Percentiles rank a stretch among this genome's conserved stretches.
Conservation (phyloP, 2,113 vertebrate species). For the Oryzias javanicus region DNA sequence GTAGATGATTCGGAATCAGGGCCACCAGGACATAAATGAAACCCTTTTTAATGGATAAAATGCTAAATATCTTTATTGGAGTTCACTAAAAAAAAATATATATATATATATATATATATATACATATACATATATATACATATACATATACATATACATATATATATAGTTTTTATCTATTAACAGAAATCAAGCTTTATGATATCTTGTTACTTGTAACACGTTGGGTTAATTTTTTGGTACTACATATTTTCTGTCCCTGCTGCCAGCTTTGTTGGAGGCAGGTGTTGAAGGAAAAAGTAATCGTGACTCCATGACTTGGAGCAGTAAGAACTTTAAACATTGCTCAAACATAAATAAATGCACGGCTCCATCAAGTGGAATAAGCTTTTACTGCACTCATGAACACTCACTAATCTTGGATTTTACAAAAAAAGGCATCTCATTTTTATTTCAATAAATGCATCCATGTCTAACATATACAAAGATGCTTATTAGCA, state of each 20-base stretch:
- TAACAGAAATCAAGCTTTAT: no score
- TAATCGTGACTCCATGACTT: neutral
- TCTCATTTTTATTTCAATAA: slow-evolving; percentile 51
- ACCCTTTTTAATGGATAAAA: no score
- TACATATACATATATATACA: no score
- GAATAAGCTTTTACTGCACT: neutral
- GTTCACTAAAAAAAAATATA: no score
- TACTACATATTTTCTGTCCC: neutral
- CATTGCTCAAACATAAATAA: neutral
- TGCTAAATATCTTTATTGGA: no score
- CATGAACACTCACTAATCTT: neutral
- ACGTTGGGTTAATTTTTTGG: no score
- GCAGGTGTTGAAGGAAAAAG: neutral
- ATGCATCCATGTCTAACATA: slow-evolving; percentile 33
- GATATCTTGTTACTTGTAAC: no score
- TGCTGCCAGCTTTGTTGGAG: neutral
- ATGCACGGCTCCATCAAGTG: slow-evolving; percentile 46
- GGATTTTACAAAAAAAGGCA: slow-evolving; percentile 23
- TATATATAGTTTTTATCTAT: no score
- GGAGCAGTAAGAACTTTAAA: neutral
- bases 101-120: no score
- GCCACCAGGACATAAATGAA: neutral
- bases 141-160: no score
- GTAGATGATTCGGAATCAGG: neutral
- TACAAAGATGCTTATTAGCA: slow-evolving; percentile 22